Percentiles rank a stretch among this genome's conserved stretches.
Evolutionary conservation across 1,140 invertebrate species (phyloP).

Genomic region (Agrypnia vestita): DNA sequence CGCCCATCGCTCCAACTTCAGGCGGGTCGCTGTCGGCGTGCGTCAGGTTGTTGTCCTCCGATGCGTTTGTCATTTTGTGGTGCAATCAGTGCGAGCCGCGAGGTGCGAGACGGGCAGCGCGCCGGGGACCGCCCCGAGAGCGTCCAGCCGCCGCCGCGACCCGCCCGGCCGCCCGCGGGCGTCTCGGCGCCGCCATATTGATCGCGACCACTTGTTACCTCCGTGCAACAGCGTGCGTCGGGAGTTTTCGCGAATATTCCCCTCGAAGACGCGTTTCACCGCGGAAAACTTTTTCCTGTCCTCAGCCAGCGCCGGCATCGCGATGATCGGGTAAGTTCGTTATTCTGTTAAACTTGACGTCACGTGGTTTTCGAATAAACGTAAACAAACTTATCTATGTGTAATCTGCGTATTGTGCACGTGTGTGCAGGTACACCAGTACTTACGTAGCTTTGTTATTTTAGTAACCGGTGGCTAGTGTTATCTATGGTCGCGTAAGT

Average conservation of each 20-base stretch:
- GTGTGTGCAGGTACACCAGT: too few species aligned
- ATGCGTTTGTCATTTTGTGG: slow-evolving; percentile 19
- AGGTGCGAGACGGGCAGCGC: neutral
- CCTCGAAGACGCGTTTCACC: slow-evolving; percentile 1
- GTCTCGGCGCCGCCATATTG: slow-evolving; percentile 55
- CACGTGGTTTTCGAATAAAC: slow-evolving; percentile 9
- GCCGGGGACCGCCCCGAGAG: neutral
- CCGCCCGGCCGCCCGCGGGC: slow-evolving; percentile 9
- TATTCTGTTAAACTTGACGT: neutral
- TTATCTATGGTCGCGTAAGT: too few species aligned
- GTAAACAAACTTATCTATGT: too few species aligned
- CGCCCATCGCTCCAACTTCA: slow-evolving; percentile 42
- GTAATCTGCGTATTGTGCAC: too few species aligned
- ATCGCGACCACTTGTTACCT: slow-evolving; percentile 58
- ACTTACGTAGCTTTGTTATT: too few species aligned
- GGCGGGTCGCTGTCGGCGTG: slow-evolving; percentile 35
- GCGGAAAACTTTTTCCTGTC: slow-evolving; percentile 5
- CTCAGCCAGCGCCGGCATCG: neutral
- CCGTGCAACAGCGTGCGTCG: slow-evolving; percentile 47
- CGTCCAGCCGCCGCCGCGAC: neutral
- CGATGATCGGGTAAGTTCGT: slow-evolving; percentile 43
- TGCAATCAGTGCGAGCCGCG: slow-evolving; percentile 5
- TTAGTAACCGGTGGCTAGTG: too few species aligned
- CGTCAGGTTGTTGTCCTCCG: slow-evolving; percentile 31
- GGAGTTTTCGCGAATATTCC: slow-evolving; percentile 34